A percentile compares a stretch with the other conserved stretches of the same genome.
Evolutionary conservation across 2,888 invertebrate genomes (phyloP).

Genomic region (Luffia ferchaultella): DNA sequence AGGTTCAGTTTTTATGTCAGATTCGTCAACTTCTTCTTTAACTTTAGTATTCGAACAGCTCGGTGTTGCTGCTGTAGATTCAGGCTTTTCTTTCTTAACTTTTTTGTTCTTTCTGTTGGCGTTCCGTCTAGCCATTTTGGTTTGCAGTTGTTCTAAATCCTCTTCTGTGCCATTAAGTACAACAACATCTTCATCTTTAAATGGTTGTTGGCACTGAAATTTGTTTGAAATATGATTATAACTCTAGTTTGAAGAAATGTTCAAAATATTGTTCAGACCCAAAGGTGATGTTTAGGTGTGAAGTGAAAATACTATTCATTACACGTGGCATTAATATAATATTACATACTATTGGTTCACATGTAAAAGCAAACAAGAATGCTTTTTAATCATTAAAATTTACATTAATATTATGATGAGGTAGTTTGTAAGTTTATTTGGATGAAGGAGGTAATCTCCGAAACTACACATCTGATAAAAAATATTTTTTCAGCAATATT

Average conservation of each 20-base stretch:
- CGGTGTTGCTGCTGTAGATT: constrained; percentile 27
- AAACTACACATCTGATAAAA: no score
- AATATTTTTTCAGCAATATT: no score
- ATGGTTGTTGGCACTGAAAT: constrained; percentile 79
- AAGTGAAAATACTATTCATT: no score
- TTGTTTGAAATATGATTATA: constrained; percentile 11
- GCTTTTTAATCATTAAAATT: neutral
- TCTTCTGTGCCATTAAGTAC: constrained; percentile 88
- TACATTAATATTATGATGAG: neutral
- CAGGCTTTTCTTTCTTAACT: constrained; percentile 48
- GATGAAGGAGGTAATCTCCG: no score
- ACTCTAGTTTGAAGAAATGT: constrained; percentile 9
- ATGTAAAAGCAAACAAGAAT: neutral
- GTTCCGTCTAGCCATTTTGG: constrained; percentile 73
- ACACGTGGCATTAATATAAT: neutral
- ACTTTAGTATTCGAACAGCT: constrained; percentile 16
- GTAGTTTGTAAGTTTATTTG: no score
- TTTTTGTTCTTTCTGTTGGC: constrained; percentile 74
- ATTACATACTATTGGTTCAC: neutral
- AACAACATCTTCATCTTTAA: constrained; percentile 80
- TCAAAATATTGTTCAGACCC: neutral
- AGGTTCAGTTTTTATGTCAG: constrained; percentile 41
- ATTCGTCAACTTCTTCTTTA: constrained; percentile 11
- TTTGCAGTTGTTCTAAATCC: constrained; percentile 72
- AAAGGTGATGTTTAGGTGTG: no score